phyloP scores from a whole-genome alignment of 2,797 vertebrate species.

The Rhinophrynus dorsalis region DNA sequence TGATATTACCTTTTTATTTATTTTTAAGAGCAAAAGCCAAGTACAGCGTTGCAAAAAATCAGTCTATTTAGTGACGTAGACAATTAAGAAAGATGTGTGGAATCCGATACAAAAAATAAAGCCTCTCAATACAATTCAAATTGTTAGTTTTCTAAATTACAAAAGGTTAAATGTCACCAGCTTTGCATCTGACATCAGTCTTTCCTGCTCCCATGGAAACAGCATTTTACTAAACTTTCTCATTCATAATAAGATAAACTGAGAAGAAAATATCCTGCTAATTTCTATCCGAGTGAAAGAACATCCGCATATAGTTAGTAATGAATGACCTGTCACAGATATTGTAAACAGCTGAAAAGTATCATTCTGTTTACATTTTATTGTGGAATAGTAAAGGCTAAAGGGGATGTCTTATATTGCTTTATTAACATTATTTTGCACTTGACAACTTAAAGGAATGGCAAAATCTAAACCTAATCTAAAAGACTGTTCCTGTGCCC shows the following conservation, averaged over 20 bases:
- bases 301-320: not conserved
- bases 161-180: constrained; percentile 12
- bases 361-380: too few relatives aligned
- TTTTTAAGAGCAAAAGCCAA: not conserved
- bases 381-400: too few relatives aligned
- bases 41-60: not conserved
- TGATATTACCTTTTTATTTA: too few relatives aligned
- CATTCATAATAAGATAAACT: constrained; percentile 17
- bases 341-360: too few relatives aligned
- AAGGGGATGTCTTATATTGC: too few relatives aligned
- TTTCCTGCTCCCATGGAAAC: constrained; percentile 16
- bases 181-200: constrained; percentile 36
- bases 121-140: not conserved
- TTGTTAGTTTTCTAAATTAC: not conserved
- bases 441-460: too few relatives aligned
- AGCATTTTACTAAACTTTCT: constrained; percentile 23
- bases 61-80: not conserved
- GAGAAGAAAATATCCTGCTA: constrained; percentile 14
- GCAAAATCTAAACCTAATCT: too few relatives aligned
- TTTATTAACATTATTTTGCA: too few relatives aligned
- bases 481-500: too few relatives aligned
- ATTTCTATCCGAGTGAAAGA: not conserved
- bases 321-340: too few relatives aligned
- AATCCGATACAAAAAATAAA: not conserved
- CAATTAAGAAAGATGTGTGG: not conserved